These are phyloP conservation scores for Pandemis heparana DNA, from an alignment of 2,888 invertebrate species.

Conservation along the genomic window DNA sequence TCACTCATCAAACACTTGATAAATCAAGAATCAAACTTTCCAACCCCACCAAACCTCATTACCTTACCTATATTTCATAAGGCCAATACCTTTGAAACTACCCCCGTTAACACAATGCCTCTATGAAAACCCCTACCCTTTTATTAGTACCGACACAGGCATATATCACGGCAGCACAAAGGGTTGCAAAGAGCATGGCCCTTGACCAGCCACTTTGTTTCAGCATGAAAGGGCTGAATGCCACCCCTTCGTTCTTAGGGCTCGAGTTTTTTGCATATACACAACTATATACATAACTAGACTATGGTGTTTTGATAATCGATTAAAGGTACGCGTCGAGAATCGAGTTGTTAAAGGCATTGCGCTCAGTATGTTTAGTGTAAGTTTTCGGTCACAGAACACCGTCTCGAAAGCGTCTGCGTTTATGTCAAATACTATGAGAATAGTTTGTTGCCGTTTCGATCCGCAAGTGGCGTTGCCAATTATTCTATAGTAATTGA, in stretches of 20 bases:
- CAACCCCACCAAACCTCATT: slow-evolving; percentile 1
- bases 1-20: not conserved
- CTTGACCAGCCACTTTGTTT: slow-evolving; percentile 56
- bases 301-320: slow-evolving; percentile 3
- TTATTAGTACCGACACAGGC: slow-evolving; percentile 34
- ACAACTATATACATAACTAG: not conserved
- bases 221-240: slow-evolving; percentile 47
- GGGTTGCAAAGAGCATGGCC: slow-evolving; percentile 43
- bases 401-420: too few relatives aligned
- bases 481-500: too few relatives aligned
- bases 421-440: too few relatives aligned
- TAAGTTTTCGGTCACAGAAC: too few relatives aligned
- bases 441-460: too few relatives aligned
- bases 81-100: slow-evolving; percentile 2
- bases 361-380: too few relatives aligned
- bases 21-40: not conserved
- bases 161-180: slow-evolving; percentile 50
- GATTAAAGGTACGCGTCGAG: not conserved
- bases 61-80: slow-evolving; percentile 3
- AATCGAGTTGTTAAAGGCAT: too few relatives aligned
- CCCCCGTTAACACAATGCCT: not conserved
- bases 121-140: slow-evolving; percentile 12
- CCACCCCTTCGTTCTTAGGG: slow-evolving; percentile 40
- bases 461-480: too few relatives aligned
- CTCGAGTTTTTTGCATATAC: slow-evolving; percentile 27